phyloP scores from a whole-genome alignment of 2,888 invertebrate genomes.

The Chirona hameri region DNA sequence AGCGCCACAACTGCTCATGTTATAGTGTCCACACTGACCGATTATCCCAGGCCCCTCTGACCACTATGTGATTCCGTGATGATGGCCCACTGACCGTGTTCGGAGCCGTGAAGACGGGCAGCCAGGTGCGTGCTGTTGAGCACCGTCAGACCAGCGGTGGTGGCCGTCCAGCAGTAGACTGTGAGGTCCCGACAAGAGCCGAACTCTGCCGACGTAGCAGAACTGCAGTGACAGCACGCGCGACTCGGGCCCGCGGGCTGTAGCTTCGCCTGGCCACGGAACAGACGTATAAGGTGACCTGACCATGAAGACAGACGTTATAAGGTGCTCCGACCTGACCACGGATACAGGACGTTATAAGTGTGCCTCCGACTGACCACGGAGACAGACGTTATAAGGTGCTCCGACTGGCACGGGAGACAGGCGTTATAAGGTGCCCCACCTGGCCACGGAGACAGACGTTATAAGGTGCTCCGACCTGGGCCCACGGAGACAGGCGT shows the following conservation, averaged over 20 bases:
- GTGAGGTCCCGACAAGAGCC: background rate
- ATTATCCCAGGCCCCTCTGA: background rate
- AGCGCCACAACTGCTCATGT: background rate
- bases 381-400: too few species aligned
- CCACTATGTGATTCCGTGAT: background rate
- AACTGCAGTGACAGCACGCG: background rate
- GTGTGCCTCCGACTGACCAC: too few species aligned
- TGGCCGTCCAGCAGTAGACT: background rate
- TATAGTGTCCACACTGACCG: background rate
- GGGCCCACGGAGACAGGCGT: too few species aligned
- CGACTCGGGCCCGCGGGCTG: conserved; percentile 5
- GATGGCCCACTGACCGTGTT: background rate
- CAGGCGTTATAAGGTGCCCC: too few species aligned
- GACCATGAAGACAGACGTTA: too few species aligned
- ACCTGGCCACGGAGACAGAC: too few species aligned
- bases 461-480: too few species aligned
- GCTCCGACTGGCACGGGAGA: too few species aligned
- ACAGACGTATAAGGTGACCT: too few species aligned
- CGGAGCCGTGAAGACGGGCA: background rate
- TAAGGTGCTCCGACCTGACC: too few species aligned
- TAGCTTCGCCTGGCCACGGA: too few species aligned
- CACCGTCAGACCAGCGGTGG: background rate
- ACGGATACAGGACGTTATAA: too few species aligned
- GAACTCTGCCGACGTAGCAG: background rate
- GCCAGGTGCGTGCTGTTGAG: conserved; percentile 10